Evolutionary conservation across 2,113 vertebrate species (phyloP).

Genomic region (Lasiurus cinereus): DNA sequence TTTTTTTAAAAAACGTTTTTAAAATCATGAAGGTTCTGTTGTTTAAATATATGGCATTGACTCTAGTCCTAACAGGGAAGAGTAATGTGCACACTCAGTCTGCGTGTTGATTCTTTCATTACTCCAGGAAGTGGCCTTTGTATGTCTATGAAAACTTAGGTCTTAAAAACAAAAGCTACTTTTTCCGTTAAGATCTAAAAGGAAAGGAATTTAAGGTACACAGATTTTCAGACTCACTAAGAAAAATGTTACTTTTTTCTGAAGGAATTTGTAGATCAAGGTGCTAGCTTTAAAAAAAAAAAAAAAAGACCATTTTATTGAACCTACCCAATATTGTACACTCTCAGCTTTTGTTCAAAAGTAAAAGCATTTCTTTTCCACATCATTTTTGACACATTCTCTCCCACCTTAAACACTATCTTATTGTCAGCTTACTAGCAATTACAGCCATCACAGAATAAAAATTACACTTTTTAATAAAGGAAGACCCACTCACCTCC

Average conservation of each 20-base stretch:
- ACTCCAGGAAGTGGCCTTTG: background rate
- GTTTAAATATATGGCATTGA: background rate
- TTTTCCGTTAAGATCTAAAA: background rate
- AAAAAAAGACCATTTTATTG: background rate
- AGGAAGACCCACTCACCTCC: background rate
- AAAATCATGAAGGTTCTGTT: background rate
- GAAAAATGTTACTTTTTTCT: background rate
- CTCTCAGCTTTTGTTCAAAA: background rate
- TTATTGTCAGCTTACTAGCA: background rate
- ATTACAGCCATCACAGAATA: background rate
- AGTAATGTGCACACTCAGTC: background rate
- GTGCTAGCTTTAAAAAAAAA: background rate
- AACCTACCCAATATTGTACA: background rate
- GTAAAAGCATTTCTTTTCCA: background rate
- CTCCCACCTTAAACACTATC: background rate
- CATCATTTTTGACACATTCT: background rate
- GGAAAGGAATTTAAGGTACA: background rate
- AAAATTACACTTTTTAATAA: background rate
- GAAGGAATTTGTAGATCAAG: background rate
- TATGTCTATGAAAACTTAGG: background rate
- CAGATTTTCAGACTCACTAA: background rate
- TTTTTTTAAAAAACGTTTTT: background rate
- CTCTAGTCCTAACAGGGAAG: background rate
- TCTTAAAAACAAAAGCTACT: slow-evolving; percentile 15
- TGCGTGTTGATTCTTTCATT: no score